Base-by-base conservation (phyloP, 2,888 invertebrate species). In the Boloria euphrosyne region DNA sequence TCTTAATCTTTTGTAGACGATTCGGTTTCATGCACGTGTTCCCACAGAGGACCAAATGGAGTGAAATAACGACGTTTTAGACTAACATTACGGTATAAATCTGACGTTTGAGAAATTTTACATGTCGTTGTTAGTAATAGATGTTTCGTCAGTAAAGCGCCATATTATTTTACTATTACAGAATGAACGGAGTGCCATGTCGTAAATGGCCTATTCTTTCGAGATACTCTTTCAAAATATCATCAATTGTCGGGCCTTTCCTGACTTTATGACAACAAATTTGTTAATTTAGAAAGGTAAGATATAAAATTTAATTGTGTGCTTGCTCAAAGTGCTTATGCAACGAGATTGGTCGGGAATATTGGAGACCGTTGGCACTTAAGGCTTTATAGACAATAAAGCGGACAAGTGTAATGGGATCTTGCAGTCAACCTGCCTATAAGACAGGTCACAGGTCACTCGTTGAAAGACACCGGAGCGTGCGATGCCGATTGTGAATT, bases 1-100 rank as follows among this genome's bases (percentile, higher is more conserved):
- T 89, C 87, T 86, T 90, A 90, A 91, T 89, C 90, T 89, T 86
- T 86, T 86, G 88, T 84, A 79, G 82, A 80, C 83, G 87, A 88
- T 90, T 87, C 78, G 84, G 88, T 92, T 91, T 86, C 90, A 87
- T 76, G 80, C 86, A 87, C 87, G 87, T 89, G 89, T 86, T 83
- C 83, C 75, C 80, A 75, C 75, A 78, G 74, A 68, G 69, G 69
- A 73, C 79, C 81, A 81, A 80, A 83, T 76, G 73, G 77, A 75
- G 84, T 87, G 82, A 84, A 86, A 85, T 82, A 84, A 81, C 78
- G 84, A 80, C 81, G 74, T 77, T 78, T 80, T 72, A 79, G 75
- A 69, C 75, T 70, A 75, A 79, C 74, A 85, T 85, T 80, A 81
- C 81, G 80, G 76, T 85, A 88, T 90, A 89, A 89, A 89, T 89